Evolutionary conservation across 2,113 vertebrate genomes (phyloP).

Genomic region (Sisor rabdophorus): DNA sequence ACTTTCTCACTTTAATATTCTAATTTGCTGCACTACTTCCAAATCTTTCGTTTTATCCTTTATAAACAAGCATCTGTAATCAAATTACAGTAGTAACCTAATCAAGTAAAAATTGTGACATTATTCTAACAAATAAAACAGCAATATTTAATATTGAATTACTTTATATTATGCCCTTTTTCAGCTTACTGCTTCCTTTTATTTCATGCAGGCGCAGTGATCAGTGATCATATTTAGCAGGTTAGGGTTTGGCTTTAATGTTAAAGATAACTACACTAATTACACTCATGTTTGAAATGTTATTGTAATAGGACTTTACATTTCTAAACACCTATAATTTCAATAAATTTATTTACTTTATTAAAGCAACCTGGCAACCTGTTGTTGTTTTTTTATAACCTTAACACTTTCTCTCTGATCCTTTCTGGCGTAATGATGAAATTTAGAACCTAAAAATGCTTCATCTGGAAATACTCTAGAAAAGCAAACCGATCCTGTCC

Average conservation of each 20-base stretch:
- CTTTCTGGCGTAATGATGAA: constrained; percentile 6
- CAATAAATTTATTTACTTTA: not conserved
- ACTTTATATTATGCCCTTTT: not conserved
- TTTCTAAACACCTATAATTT: too few relatives aligned
- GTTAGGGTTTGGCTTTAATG: not conserved
- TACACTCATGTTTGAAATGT: not conserved
- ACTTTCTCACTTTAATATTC: not conserved
- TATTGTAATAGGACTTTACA: not conserved
- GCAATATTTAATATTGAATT: too few relatives aligned
- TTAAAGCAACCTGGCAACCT: not conserved
- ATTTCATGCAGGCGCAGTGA: not conserved
- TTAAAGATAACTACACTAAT: not conserved
- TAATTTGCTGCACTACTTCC: not conserved
- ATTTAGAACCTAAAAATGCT: constrained; percentile 52
- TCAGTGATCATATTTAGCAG: not conserved
- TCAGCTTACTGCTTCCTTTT: not conserved
- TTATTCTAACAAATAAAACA: not conserved
- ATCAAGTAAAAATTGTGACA: not conserved
- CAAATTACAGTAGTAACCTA: not conserved
- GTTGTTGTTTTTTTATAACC: not conserved
- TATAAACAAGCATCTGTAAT: not conserved
- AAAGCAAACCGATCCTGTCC: constrained; percentile 44
- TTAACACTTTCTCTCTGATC: constrained; percentile 29
- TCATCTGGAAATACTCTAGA: constrained; percentile 51
- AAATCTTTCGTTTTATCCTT: not conserved